Evolutionary conservation across 2,888 invertebrate genomes (phyloP).

Genomic region (Laothoe populi): DNA sequence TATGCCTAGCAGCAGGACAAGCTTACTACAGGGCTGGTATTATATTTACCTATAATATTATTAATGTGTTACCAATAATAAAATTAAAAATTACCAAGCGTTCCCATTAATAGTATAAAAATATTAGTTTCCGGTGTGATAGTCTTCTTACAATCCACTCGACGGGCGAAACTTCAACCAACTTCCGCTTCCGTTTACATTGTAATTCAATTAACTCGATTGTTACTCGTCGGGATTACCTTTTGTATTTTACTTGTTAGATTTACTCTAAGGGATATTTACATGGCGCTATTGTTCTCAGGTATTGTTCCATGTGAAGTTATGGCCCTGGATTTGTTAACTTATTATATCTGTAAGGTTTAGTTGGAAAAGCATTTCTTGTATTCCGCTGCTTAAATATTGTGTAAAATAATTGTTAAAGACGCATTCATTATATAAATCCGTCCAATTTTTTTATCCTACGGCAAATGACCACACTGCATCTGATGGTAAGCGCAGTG

Average conservation of each 20-base stretch:
- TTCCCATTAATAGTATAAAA: neutral
- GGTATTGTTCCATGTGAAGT: neutral
- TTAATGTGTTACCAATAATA: no score
- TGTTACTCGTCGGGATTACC: constrained; percentile 23
- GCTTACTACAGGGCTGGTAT: no score
- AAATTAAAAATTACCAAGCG: neutral
- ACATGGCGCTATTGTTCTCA: neutral
- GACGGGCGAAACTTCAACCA: constrained; percentile 20
- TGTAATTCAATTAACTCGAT: constrained; percentile 28
- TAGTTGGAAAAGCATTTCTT: no score
- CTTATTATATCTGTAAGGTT: neutral
- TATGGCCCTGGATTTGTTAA: neutral
- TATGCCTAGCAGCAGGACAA: no score
- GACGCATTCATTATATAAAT: no score
- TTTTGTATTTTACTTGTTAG: constrained; percentile 24
- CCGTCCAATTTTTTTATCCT: no score
- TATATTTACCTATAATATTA: no score
- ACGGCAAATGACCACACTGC: no score
- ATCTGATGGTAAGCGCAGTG: no score
- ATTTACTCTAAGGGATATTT: neutral
- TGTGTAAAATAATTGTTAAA: no score
- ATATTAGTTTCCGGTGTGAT: constrained; percentile 3
- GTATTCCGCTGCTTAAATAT: no score
- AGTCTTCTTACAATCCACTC: constrained; percentile 19
- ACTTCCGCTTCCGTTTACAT: constrained; percentile 24